Base-by-base conservation (phyloP, 2,113 vertebrate species). In the Elephas maximus region DNA sequence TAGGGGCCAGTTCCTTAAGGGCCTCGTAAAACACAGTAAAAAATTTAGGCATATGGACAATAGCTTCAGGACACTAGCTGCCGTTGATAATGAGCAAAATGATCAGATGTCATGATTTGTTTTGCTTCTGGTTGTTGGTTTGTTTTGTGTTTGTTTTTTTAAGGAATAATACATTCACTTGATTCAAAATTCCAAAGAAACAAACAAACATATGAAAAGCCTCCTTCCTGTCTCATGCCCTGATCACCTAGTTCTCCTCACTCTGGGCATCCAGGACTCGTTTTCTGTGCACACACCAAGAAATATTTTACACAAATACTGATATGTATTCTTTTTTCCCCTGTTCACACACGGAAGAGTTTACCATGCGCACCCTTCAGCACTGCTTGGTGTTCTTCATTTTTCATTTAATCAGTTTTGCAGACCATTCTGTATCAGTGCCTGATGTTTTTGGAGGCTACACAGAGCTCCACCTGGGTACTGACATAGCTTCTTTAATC, bases 381-480 rank as follows among this genome's bases (percentile, higher is more conserved):
- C 24, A 2, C 7, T 15, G 26, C 20, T 6, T 24, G 62, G 33
- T 20, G 1, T 41, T 91, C 81, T 67, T 67, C 83, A 60, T 67
- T 85, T 60, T 60, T 51, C 74, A 67, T 45, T 78, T 41, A 76
- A 65, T 90, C 53, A 12, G 45, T 30, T 73, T 74, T 33, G 37
- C 33, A 67, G 86, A 67, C n/a, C 20, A 23, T 37, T 79, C 82
- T n/a, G 0, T 20, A 17, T 45, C 15, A 26, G 6, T 37, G 37
- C 37, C 37, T 76, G 9, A 11, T 3, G 3, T 74, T 74, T 11
- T 10, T 48, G 30, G 1, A 48, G 33, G 48, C 48, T 78, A 1
- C 6, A 1, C 15, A 4, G n/a, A 6, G 51, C 37, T 45, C 28
- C 11, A 10, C 4, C 23, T 20, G 37, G 0, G 45, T 7, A 67